phyloP scores from a whole-genome alignment of 2,888 invertebrate genomes.

The Campoletis raptor region DNA sequence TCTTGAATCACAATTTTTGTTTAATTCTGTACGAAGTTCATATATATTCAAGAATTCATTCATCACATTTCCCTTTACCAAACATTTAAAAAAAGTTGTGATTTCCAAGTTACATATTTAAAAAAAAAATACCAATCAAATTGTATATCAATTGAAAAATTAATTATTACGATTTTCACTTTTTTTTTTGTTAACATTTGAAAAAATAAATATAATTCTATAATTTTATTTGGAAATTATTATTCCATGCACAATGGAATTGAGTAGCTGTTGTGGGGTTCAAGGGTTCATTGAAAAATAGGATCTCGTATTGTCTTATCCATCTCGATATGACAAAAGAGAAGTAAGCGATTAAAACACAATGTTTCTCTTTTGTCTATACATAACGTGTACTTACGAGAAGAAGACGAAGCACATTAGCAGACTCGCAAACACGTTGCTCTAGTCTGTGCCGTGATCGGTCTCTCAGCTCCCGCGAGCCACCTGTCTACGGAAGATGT shows the following conservation, averaged over 20 bases:
- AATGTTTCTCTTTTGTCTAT: conserved; percentile 29
- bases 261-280: not conserved
- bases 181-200: not conserved
- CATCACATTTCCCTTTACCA: not conserved
- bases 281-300: not conserved
- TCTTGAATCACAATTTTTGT: not conserved
- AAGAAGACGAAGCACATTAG: conserved; percentile 57
- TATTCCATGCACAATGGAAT: not conserved
- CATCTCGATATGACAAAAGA: not conserved
- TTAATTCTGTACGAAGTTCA: not conserved
- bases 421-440: conserved; percentile 51
- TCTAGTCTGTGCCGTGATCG: conserved; percentile 71
- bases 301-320: not conserved
- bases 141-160: not conserved
- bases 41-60: not conserved
- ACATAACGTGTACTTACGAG: conserved; percentile 47
- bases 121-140: not conserved
- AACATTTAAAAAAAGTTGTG: not conserved
- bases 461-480: conserved; percentile 73
- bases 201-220: not conserved
- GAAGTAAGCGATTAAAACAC: conserved; percentile 18
- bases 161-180: not conserved
- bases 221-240: too few relatives aligned
- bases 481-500: conserved; percentile 82
- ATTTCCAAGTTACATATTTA: not conserved